Base-by-base conservation (phyloP, 2,113 vertebrate species). In the Dascyllus trimaculatus region DNA sequence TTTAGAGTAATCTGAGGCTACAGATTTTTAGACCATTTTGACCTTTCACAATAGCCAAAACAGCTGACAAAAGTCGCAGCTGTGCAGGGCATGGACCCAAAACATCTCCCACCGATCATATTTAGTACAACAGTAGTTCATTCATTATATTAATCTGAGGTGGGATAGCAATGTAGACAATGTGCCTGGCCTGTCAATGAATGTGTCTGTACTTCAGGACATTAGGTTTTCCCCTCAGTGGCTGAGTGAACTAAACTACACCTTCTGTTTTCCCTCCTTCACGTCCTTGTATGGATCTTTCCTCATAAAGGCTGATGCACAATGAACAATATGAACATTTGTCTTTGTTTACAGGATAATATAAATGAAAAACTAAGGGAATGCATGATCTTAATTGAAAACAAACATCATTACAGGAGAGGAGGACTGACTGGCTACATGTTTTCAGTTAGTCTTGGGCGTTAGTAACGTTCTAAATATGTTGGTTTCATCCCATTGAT, bases 111-210 rank as follows among this genome's bases (percentile, higher is more conserved):
- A 89, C 87, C 26, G 1, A 80, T 72, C 48, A 65, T 25, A 78
- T 79, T 85, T 45, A 79, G 78, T 73, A 89, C 59, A 86, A 91
- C 66, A 91, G 81, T 71, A 75, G 85, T 73, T 87, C 87, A 78
- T 90, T 91, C 70, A 85, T 80, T 54, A 52, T 56, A 52, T 84
- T 60, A 82, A 56, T 78, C 71, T 85, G 71, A 88, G 81, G 89
- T 90, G 86, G 89, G 84, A 84, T 82, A 84, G 66, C 75, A 82
- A 91, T 91, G 79, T 81, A 74, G 75, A 88, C 75, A 87, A 89
- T 89, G 89, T 85, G 65, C 56, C 48, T 75, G 60, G 48, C 59
- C 62, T 82, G 56, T 85, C 57, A 79, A 76, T 85, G 64, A 82
- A 57, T 21, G 57, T 18, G 21, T 71, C 79, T 85, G 69, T 80